Evolutionary conservation across 1,140 invertebrate genomes (phyloP), one percentile per base, ranked within the genome.

Genomic region (Meloidogyne hapla): DNA sequence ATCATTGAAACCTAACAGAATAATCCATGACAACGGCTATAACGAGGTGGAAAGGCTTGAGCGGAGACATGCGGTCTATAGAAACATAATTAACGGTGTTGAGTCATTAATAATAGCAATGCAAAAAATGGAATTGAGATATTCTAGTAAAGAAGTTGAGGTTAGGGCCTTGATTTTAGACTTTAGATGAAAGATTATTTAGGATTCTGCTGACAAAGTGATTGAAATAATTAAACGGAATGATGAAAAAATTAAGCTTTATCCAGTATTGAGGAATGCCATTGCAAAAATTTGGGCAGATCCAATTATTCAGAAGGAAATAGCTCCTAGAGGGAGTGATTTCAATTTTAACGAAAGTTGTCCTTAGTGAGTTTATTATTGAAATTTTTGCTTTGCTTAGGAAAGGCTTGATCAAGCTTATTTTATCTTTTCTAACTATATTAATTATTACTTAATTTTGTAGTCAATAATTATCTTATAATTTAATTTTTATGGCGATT

Each of bases 321-420:
- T 73, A 15, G 13, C 56, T 33, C 71, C 71, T 25, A 63, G 56
- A 40, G 38, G 56, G 26, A 73, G 28, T 38, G 71, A 73, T 64
- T 73, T 73, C 12, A 61, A 73, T 33, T 73, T 73, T 40, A 63
- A 61, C 8, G 48, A 73, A 10, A 73, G 71, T 21, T 61, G 56
- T 23, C 42, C 56, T 26, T 73, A 73, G 71, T 73, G n/a, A 73
- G 48, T 56, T 42, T 13, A 42, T 38, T 38, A 9, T 38, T 89
- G 94, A 93, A 91, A 96, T 95, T 91, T 91, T 96, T 88, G 93
- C 93, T 91, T 93, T 94, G 91, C 93, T 95, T 88, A 93, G 94
- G 90, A 91, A 94, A 90, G n/a, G n/a, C n/a, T n/a, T 93, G 96
- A 87, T 87, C 91, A 91, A 85, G 91, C 42, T 5, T 40, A 2